Base-by-base conservation (phyloP, 2,888 invertebrate genomes). In the Caenorhabditis sp. region DNA sequence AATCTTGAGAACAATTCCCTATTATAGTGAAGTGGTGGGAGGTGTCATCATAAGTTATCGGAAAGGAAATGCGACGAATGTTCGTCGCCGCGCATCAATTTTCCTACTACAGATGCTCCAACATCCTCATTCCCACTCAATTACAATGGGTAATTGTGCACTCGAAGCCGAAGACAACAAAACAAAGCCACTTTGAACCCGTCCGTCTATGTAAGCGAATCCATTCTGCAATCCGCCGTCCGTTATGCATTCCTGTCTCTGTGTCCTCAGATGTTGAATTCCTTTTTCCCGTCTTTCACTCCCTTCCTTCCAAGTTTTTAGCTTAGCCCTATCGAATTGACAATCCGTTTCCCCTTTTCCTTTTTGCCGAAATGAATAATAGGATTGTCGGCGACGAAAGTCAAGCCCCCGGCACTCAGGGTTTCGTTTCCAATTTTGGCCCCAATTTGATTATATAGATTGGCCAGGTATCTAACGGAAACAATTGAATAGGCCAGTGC, bases 141-240 rank as follows among this genome's bases (percentile, higher is more conserved):
- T 86, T 86, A 86, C 86, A 86, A 86, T 86, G 85, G 86, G 86
- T 86, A 86, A 86, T 86, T 86, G 86, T 86, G 83, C 79, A 85
- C 86, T 80, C 80, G 74, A 80, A 74, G 64, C 64, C 35, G 70
- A 69, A 70, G 78, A 78, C 78, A 78, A 77, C 76, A 82, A 74
- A 86, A 86, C 85, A 86, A 86, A 86, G 86, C 86, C 86, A 85
- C 84, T 86, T 85, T 80, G 84, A 80, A 80, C 62, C 65, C 65
- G 69, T 28, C 68, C 60, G 65, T 65, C 56, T 64, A 50, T 77
- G 68, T 69, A 77, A 77, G 77, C 64, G 77, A 77, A 77, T 67
- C 76, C 72, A 26, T 64, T 44, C 18, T 47, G 64, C 78, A 74
- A 69, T 72, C 77, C 44, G 40, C 51, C 56, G 56, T 82, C 74